A percentile compares a stretch with the other conserved stretches of the same genome.
These are phyloP conservation scores for Anagyrus pseudococci DNA, from an alignment of 2,888 invertebrate species.

Conservation along the genomic window DNA sequence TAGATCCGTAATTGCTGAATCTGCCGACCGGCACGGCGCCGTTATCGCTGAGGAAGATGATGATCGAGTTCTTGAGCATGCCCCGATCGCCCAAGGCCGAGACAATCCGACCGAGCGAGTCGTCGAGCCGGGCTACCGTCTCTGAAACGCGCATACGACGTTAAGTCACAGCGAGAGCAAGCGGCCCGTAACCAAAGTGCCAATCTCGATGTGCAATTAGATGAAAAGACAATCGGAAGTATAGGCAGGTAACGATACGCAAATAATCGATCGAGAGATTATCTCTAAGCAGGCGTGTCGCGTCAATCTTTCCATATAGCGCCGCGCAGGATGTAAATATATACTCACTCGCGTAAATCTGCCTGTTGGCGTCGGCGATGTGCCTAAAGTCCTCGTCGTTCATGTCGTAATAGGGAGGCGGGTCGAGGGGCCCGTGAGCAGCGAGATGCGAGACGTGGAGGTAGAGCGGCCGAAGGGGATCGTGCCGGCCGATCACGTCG, in stretches of 20 bases:
- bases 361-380: slow-evolving; percentile 73
- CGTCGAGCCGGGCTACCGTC: slow-evolving; percentile 71
- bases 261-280: no score
- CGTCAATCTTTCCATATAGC: no score
- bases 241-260: no score
- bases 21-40: slow-evolving; percentile 67
- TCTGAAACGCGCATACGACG: slow-evolving; percentile 57
- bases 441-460: slow-evolving; percentile 83
- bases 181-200: no score
- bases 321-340: no score
- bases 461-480: slow-evolving; percentile 73
- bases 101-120: slow-evolving; percentile 68
- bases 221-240: no score
- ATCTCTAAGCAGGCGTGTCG: no score
- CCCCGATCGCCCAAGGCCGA: slow-evolving; percentile 64
- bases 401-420: slow-evolving; percentile 72
- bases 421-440: slow-evolving; percentile 77
- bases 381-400: slow-evolving; percentile 69
- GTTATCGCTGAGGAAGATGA: slow-evolving; percentile 72
- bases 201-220: no score
- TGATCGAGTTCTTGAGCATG: slow-evolving; percentile 68
- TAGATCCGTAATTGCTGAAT: slow-evolving; percentile 66
- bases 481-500: slow-evolving; percentile 69
- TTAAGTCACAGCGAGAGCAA: background rate
- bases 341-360: slow-evolving; percentile 75